Evolutionary conservation across 1,140 invertebrate species (phyloP).

Genomic region (Zelostemma sp.): DNA sequence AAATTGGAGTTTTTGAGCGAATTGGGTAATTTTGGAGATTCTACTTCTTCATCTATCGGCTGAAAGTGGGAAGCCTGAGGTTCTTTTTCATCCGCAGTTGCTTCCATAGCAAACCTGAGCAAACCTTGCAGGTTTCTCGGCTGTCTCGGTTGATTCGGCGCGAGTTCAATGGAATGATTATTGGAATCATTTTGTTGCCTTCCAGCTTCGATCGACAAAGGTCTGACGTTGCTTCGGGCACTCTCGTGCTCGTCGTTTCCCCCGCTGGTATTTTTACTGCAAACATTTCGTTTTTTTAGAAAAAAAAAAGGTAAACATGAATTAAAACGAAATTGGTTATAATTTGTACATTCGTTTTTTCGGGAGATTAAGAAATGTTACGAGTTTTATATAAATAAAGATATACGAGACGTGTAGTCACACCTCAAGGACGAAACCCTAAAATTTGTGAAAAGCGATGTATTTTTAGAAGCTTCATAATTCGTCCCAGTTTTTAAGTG

Average conservation of each 20-base stretch:
- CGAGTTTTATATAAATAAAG: no score
- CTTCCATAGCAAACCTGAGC: constrained; percentile 76
- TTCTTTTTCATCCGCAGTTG: constrained; percentile 72
- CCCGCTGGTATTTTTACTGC: constrained; percentile 38
- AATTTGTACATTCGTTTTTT: no score
- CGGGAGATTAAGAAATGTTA: no score
- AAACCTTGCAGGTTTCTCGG: constrained; percentile 72
- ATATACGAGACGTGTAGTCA: no score
- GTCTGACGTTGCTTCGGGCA: constrained; percentile 49
- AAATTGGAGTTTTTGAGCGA: no score
- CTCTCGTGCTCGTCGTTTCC: constrained; percentile 31
- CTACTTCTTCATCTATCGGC: constrained; percentile 75
- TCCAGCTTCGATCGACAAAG: constrained; percentile 59
- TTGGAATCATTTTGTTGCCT: constrained; percentile 30
- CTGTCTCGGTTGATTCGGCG: constrained; percentile 64
- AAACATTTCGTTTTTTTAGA: constrained; percentile 12
- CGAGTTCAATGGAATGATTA: constrained; percentile 16
- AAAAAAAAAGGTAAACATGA: no score
- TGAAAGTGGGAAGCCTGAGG: constrained; percentile 63
- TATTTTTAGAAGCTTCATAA: no score
- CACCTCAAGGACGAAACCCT: no score
- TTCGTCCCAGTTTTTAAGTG: no score
- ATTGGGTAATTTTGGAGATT: no score
- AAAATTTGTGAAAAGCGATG: no score
- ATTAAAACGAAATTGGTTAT: no score